Evolutionary conservation across 2,113 vertebrate species (phyloP), one percentile per base, ranked within the genome.

Genomic region (Eidolon helvum): DNA sequence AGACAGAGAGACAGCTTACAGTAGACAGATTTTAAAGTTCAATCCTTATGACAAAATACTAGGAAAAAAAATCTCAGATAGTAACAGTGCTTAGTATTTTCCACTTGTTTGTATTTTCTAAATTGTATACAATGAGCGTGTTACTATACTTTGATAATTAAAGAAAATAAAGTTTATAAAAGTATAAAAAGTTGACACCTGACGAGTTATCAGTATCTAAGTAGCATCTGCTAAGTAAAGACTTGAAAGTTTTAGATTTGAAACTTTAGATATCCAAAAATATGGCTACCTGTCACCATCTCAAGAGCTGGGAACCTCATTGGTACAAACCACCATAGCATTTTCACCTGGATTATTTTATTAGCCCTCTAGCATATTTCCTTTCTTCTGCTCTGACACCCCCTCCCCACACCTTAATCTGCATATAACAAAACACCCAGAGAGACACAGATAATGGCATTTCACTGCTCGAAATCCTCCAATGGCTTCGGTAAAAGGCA

Each of bases 241-340:
- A 66, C 10, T 66, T 80, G 4, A 57, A 87, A 80, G 48, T 75
- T 93, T 95, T 77, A 91, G 33, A 93, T 75, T 16, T 75, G 24
- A 69, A 96, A 96, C 26, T 86, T 86, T 33, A 86, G 9, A 91
- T 57, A 78, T 35, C 55, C 33, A 59, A 92, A 92, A 95, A 43
- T 91, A 93, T 33, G 63, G 82, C 35, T 78, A 90, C n/a, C 75
- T 95, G 82, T 53, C 53, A 74, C 53, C 19, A 71, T 53, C 24
- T 95, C 40, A 96, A 78, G 24, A 89, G 24, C 50, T 69, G 84
- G 35, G 63, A 87, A 88, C 21, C 45, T 75, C 28, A 8, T 5
- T 50, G 5, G 21, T 48, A 53, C 21, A 91, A 90, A 95, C 28
- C 26, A 91, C 21, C n/a, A 77, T 74, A 63, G 30, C 55, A 43